Conservation (phyloP, 2,888 invertebrate genomes). For the Magallana nippona region DNA sequence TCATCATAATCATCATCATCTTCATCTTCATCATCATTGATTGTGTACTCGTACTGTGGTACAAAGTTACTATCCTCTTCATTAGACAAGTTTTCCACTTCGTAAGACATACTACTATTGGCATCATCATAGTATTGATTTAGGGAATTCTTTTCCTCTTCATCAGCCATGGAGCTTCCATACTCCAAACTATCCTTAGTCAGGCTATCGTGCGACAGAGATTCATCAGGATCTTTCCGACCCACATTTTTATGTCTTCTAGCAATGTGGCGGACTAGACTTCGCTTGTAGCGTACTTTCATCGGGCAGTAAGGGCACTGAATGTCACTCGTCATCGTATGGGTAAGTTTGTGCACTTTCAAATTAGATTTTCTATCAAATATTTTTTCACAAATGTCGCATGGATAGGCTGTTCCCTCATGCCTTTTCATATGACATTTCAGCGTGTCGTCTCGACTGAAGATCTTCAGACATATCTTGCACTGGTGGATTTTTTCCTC, state of each 20-base stretch:
- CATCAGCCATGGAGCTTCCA: not conserved
- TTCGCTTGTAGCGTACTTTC: conserved; percentile 28
- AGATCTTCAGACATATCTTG: conserved; percentile 34
- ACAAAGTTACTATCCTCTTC: not conserved
- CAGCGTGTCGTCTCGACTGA: conserved; percentile 30
- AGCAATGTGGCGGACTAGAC: conserved; percentile 2
- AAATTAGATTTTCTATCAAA: conserved; percentile 28
- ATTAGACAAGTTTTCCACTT: not conserved
- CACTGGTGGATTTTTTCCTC: conserved; percentile 32
- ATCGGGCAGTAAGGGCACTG: conserved; percentile 19
- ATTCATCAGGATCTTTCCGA: not conserved
- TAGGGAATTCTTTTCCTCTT: not conserved
- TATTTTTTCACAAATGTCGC: conserved; percentile 36
- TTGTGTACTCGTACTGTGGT: not conserved
- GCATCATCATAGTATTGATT: conserved; percentile 12
- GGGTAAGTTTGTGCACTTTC: conserved; percentile 9
- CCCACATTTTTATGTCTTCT: conserved; percentile 13
- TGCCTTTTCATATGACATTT: conserved; percentile 42
- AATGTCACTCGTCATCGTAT: conserved; percentile 1
- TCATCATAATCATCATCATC: not conserved
- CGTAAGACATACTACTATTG: not conserved
- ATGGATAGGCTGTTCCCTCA: not conserved
- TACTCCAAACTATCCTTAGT: not conserved
- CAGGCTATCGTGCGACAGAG: not conserved
- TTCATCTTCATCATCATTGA: not conserved